Conservation (phyloP, 1,140 invertebrate species). For the Caerostris darwini region DNA sequence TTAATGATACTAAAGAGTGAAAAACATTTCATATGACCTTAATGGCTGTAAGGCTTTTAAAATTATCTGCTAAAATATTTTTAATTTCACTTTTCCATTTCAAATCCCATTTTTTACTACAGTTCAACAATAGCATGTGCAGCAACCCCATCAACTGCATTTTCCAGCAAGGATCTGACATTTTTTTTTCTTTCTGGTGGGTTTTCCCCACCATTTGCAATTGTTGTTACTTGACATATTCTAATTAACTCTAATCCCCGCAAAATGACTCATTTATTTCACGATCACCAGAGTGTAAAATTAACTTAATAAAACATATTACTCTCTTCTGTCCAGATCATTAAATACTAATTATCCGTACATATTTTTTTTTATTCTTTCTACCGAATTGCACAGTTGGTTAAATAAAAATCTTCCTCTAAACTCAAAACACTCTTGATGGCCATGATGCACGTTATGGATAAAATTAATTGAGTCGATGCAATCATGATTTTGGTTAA, state of each 20-base stretch:
- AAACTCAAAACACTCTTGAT: neutral
- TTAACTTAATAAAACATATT: constrained; percentile 61
- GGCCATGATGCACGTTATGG: neutral
- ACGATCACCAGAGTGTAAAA: constrained; percentile 46
- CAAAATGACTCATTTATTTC: constrained; percentile 59
- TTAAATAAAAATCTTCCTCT: neutral
- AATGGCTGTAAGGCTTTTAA: too few species aligned
- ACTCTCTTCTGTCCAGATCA: neutral
- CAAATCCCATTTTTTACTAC: too few species aligned
- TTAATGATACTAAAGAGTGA: too few species aligned
- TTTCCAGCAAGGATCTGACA: neutral
- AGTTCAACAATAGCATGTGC: neutral
- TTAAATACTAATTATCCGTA: constrained; percentile 62
- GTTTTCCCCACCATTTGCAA: neutral
- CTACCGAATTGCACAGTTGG: neutral
- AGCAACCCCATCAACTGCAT: neutral
- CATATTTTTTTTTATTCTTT: constrained; percentile 16
- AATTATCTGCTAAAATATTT: too few species aligned
- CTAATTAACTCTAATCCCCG: constrained; percentile 51
- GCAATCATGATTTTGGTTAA: constrained; percentile 38
- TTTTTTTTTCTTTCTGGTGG: neutral
- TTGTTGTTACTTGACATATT: constrained; percentile 48
- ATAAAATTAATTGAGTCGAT: constrained; percentile 40
- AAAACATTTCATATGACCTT: too few species aligned
- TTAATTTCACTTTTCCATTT: too few species aligned